phyloP scores from a whole-genome alignment of 2,113 vertebrate genomes.

The Alethe diademata region DNA sequence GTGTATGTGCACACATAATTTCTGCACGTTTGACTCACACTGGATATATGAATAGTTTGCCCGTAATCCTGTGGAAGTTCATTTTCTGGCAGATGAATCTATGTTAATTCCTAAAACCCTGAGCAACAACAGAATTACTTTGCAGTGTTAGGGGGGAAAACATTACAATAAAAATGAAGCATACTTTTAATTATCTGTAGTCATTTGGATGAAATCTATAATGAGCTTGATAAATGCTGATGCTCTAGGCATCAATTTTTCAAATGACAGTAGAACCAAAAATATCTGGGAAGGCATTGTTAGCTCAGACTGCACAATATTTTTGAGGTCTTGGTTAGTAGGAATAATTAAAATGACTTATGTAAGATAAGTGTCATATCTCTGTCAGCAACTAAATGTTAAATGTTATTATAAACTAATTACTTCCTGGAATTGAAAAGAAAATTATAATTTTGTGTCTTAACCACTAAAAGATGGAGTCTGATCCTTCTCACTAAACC shows the following conservation, averaged over 20 bases:
- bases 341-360: constrained; percentile 67
- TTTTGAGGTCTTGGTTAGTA: constrained; percentile 52
- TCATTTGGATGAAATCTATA: constrained; percentile 54
- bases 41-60: neutral
- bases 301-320: constrained; percentile 12
- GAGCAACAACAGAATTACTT: constrained; percentile 18
- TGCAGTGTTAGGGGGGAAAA: neutral
- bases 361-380: constrained; percentile 53
- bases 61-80: neutral
- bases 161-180: constrained; percentile 53
- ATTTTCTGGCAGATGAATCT: constrained; percentile 21
- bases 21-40: neutral
- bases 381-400: constrained; percentile 61
- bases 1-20: neutral
- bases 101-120: constrained; percentile 10
- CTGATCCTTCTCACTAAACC: neutral
- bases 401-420: constrained; percentile 61
- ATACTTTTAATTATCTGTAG: constrained; percentile 64
- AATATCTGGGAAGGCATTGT: constrained; percentile 49
- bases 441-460: constrained; percentile 33
- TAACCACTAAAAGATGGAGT: neutral
- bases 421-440: constrained; percentile 39
- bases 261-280: constrained; percentile 1
- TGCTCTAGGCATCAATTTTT: constrained; percentile 59
- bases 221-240: constrained; percentile 62